These are phyloP conservation scores for Poeciliopsis occidentalis DNA, from an alignment of 2,113 vertebrate genomes.

Conservation along the genomic window DNA sequence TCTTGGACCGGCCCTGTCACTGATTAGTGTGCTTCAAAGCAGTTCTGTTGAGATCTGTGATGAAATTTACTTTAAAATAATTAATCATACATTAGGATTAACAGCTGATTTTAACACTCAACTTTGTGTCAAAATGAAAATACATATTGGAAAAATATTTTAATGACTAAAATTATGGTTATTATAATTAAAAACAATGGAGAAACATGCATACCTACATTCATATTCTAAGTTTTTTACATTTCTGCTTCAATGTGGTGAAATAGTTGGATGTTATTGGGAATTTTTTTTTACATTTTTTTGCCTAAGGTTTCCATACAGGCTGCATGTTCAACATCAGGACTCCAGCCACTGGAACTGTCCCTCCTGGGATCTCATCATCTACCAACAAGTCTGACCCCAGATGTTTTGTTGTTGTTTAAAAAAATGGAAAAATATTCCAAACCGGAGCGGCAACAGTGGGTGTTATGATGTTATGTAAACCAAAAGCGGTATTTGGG, in stretches of 20 bases:
- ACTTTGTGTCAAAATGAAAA: too few relatives aligned
- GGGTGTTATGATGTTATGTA: not conserved
- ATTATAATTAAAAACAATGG: not conserved
- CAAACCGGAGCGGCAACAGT: not conserved
- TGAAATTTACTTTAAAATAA: too few relatives aligned
- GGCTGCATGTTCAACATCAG: not conserved
- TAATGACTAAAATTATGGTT: too few relatives aligned
- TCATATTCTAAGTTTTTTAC: not conserved
- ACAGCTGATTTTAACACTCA: too few relatives aligned
- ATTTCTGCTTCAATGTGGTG: not conserved
- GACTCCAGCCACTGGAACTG: not conserved
- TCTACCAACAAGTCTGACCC: not conserved
- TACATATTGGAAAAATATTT: too few relatives aligned
- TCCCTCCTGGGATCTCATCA: not conserved
- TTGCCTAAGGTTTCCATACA: not conserved
- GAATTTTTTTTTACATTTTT: not conserved
- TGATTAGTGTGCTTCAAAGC: too few relatives aligned
- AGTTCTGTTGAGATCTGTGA: too few relatives aligned
- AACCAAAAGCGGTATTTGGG: not conserved
- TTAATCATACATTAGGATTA: too few relatives aligned
- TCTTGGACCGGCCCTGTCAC: too few relatives aligned
- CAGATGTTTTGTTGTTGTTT: not conserved
- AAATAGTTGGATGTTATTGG: not conserved
- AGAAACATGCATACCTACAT: not conserved
- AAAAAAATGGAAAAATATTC: conserved; percentile 2